Evolutionary conservation across 2,113 vertebrate species (phyloP).

Genomic region (Turdus rufiventris): DNA sequence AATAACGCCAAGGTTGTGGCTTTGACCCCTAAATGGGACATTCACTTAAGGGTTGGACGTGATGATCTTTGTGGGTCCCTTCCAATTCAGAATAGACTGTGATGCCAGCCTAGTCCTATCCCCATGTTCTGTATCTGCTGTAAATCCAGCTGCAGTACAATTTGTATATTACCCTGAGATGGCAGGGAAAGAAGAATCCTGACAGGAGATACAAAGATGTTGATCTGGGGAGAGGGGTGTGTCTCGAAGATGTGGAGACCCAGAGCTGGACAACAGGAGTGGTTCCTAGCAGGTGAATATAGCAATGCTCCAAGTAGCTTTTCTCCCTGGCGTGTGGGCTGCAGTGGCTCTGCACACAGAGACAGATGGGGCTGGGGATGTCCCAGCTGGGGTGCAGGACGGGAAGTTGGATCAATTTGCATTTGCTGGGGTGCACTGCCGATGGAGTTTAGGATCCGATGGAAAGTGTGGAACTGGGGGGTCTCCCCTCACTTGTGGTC

Average conservation of each 20-base stretch:
- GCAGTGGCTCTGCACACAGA: too few relatives aligned
- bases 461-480: neutral
- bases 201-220: neutral
- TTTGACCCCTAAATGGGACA: neutral
- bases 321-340: fast-evolving
- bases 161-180: neutral
- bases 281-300: neutral
- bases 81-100: neutral
- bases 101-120: neutral
- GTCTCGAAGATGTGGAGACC: neutral
- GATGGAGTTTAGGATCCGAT: neutral
- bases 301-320: neutral
- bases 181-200: neutral
- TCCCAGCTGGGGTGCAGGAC: fast-evolving
- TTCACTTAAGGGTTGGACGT: neutral
- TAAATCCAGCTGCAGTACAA: neutral
- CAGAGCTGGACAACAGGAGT: fast-evolving
- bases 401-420: neutral
- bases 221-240: neutral
- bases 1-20: neutral
- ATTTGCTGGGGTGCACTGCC: neutral
- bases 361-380: neutral
- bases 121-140: neutral
- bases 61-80: neutral
- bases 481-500: fast-evolving